Evolutionary conservation across 2,113 vertebrate genomes (phyloP).

Genomic region (Capreolus pygargus): DNA sequence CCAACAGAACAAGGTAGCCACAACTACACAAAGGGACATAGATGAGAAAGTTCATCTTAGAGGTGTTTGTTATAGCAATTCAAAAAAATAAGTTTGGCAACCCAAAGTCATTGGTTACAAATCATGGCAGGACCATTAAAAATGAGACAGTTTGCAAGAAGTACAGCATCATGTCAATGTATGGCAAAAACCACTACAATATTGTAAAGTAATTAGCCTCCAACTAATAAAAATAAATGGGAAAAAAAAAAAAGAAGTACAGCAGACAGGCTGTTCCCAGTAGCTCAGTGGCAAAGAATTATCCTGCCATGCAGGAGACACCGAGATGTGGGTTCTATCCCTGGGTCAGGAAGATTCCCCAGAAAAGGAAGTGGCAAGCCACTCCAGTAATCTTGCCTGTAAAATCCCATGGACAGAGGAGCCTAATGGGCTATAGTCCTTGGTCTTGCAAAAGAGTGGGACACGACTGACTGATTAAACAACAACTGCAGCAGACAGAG

Average conservation of each 20-base stretch:
- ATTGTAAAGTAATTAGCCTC: too few relatives aligned
- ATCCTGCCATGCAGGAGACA: background rate
- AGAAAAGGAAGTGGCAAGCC: background rate
- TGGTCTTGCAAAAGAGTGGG: background rate
- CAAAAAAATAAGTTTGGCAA: rapidly evolving
- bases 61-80: background rate
- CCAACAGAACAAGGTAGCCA: background rate
- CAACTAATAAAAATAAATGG: too few relatives aligned
- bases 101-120: background rate
- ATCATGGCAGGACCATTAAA: background rate
- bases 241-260: background rate
- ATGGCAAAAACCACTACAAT: too few relatives aligned
- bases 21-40: background rate
- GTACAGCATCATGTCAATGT: background rate
- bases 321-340: background rate
- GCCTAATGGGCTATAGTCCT: background rate
- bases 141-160: background rate
- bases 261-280: background rate
- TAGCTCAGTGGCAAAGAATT: background rate
- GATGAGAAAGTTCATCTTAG: background rate
- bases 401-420: background rate
- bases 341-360: background rate
- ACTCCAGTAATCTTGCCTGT: background rate
- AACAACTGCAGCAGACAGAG: background rate
- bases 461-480: background rate